Evolutionary conservation across 2,888 invertebrate species (phyloP).

Genomic region (Thymelicus sylvestris): DNA sequence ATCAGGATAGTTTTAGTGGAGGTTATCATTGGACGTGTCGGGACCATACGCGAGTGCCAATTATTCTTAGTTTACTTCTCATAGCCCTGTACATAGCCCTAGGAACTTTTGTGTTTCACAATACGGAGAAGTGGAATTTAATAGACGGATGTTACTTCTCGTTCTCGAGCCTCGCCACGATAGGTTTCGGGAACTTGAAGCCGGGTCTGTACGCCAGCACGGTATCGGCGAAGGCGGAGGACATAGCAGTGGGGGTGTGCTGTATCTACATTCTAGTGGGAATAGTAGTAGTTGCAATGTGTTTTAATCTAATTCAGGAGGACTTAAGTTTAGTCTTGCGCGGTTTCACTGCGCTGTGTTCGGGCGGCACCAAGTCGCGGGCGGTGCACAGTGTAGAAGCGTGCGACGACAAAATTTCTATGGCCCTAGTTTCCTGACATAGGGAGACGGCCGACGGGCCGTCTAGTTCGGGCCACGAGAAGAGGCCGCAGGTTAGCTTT

Average conservation of each 20-base stretch:
- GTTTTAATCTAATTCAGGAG: constrained; percentile 93
- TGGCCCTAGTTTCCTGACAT: constrained; percentile 85
- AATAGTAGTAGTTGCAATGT: constrained; percentile 94
- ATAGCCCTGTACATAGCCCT: constrained; percentile 94
- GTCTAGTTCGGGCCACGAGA: constrained; percentile 59
- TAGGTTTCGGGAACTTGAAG: constrained; percentile 92
- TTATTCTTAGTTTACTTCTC: constrained; percentile 93
- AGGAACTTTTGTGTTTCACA: constrained; percentile 95
- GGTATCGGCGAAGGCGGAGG: constrained; percentile 78
- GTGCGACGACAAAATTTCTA: constrained; percentile 79
- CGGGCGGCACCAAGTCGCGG: constrained; percentile 58
- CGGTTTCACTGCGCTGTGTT: constrained; percentile 55
- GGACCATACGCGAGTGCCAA: constrained; percentile 91
- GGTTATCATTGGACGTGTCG: constrained; percentile 76
- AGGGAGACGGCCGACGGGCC: constrained; percentile 69
- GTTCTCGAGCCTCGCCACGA: constrained; percentile 91
- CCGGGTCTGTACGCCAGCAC: constrained; percentile 86
- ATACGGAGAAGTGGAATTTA: constrained; percentile 96
- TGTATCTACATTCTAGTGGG: constrained; percentile 93
- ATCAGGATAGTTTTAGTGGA: constrained; percentile 69
- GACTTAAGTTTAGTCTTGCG: constrained; percentile 81
- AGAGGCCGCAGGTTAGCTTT: constrained; percentile 67
- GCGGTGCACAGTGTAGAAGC: constrained; percentile 76
- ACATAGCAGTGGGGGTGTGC: constrained; percentile 90
- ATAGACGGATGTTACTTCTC: constrained; percentile 94